Percentiles rank a stretch among this genome's conserved stretches.
Conservation (phyloP, 2,797 vertebrate genomes). For the Setipinna tenuifilis region DNA sequence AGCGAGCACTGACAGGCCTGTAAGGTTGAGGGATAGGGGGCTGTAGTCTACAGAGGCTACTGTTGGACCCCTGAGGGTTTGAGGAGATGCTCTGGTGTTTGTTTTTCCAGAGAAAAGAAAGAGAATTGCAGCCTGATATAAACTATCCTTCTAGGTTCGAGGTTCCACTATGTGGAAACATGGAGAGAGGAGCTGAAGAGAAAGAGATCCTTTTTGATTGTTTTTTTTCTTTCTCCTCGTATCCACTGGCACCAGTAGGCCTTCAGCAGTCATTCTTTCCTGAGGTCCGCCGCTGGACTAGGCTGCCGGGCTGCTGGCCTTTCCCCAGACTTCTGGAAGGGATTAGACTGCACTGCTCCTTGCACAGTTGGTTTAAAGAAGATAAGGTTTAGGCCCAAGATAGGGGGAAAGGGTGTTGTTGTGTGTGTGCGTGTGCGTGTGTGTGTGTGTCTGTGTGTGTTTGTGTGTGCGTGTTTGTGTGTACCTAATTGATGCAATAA, state of each 20-base stretch:
- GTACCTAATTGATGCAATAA: too few relatives aligned
- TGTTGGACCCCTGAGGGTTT: not conserved
- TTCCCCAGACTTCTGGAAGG: not conserved
- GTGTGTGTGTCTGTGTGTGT: not conserved
- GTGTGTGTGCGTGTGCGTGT: not conserved
- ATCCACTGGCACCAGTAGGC: not conserved
- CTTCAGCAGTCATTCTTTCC: conserved; percentile 22
- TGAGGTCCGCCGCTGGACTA: not conserved
- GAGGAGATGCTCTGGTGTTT: not conserved
- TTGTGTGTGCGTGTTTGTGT: conserved; percentile 1
- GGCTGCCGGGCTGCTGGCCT: conserved; percentile 1
- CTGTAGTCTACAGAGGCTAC: not conserved
- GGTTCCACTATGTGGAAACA: not conserved
- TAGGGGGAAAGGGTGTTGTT: not conserved
- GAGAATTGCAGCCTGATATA: not conserved
- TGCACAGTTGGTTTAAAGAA: not conserved
- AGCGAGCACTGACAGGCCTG: not conserved
- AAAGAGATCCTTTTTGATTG: not conserved
- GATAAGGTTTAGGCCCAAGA: not conserved
- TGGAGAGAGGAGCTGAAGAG: not conserved
- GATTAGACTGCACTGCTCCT: conserved; percentile 2
- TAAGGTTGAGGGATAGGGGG: not conserved
- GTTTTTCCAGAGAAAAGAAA: conserved; percentile 7
- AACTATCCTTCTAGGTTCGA: not conserved
- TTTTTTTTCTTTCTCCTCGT: not conserved